phyloP scores from a whole-genome alignment of 2,888 invertebrate species.

The Tortrix viridana region DNA sequence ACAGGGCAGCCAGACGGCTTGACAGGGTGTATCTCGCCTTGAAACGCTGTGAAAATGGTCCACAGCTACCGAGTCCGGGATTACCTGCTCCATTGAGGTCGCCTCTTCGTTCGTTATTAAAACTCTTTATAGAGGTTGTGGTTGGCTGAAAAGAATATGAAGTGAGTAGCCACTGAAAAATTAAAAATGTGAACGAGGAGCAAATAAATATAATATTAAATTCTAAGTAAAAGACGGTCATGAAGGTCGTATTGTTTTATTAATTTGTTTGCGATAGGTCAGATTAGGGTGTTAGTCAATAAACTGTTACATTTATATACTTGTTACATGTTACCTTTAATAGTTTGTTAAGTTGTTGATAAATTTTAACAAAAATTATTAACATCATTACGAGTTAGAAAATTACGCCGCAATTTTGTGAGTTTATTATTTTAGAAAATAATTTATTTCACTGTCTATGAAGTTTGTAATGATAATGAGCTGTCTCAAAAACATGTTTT shows the following conservation, averaged over 20 bases:
- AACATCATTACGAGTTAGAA: too few species aligned
- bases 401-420: too few species aligned
- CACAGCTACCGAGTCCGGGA: conserved; percentile 42
- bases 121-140: conserved; percentile 32
- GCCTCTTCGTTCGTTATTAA: conserved; percentile 33
- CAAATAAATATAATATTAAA: conserved; percentile 1
- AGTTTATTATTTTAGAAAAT: too few species aligned
- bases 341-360: too few species aligned
- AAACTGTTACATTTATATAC: too few species aligned
- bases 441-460: too few species aligned
- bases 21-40: conserved; percentile 58
- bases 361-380: too few species aligned
- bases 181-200: neutral
- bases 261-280: neutral
- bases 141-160: conserved; percentile 27
- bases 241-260: neutral
- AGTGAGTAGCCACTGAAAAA: conserved; percentile 18
- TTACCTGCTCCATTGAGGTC: conserved; percentile 32
- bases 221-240: neutral
- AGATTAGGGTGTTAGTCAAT: too few species aligned
- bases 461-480: too few species aligned
- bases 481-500: too few species aligned
- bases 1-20: conserved; percentile 49
- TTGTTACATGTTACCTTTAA: too few species aligned
- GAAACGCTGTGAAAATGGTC: conserved; percentile 50